Conservation (phyloP, 2,113 vertebrate species). For the Chroicocephalus ridibundus region DNA sequence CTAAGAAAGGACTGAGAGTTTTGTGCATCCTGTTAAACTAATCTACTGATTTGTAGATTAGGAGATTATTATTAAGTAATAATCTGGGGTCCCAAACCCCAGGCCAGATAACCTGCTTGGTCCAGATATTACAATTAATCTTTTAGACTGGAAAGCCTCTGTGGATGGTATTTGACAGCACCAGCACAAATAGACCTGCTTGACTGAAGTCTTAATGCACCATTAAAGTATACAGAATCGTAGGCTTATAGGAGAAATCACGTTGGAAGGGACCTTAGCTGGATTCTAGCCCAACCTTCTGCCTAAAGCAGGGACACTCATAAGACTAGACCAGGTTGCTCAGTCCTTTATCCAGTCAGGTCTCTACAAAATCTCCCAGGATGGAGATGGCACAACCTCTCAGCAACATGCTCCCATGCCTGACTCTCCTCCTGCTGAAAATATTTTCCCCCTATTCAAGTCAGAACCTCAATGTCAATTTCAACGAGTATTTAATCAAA, state of each 20-base stretch:
- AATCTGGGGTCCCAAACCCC: neutral
- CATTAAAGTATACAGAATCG: neutral
- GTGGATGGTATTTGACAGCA: neutral
- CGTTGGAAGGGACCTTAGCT: neutral
- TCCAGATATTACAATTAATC: neutral
- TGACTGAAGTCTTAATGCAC: neutral
- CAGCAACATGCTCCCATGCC: neutral
- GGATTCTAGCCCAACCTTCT: neutral
- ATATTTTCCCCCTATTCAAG: neutral
- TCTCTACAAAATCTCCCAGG: neutral
- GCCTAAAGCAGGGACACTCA: neutral
- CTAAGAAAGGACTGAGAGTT: neutral
- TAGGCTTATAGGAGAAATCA: neutral
- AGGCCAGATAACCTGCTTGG: neutral
- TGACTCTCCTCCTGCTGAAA: neutral
- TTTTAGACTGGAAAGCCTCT: neutral
- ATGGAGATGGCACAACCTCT: neutral
- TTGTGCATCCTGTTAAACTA: neutral
- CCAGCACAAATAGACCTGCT: neutral
- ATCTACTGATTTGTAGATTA: neutral
- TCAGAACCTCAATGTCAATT: neutral
- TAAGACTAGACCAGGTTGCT: neutral
- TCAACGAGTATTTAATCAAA: neutral
- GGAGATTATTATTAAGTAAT: too few species aligned
- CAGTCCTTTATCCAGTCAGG: neutral